Evolutionary conservation across 1,140 invertebrate species (phyloP).

Genomic region (Capitella teleta): DNA sequence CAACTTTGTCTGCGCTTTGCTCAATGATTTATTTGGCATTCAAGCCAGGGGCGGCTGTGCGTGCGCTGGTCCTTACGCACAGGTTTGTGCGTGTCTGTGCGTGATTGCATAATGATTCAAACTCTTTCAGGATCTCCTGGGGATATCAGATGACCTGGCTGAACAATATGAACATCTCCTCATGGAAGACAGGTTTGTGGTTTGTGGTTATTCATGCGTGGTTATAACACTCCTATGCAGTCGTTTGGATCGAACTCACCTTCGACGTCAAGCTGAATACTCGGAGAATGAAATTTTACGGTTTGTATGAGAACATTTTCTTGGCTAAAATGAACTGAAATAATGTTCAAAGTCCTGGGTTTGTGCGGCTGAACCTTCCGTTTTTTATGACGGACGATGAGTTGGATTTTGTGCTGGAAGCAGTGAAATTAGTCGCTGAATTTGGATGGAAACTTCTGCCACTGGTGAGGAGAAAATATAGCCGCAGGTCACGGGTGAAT

Average conservation of each 20-base stretch:
- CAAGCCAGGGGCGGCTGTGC: slow-evolving; percentile 76
- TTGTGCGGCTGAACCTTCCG: slow-evolving; percentile 70
- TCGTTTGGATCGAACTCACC: slow-evolving; percentile 50
- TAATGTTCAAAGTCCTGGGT: slow-evolving; percentile 55
- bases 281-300: slow-evolving; percentile 25
- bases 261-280: slow-evolving; percentile 50
- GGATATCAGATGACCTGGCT: slow-evolving; percentile 64
- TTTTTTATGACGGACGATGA: slow-evolving; percentile 72
- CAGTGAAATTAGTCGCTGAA: slow-evolving; percentile 73
- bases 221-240: too few species aligned
- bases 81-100: slow-evolving; percentile 18
- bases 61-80: slow-evolving; percentile 70
- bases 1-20: slow-evolving; percentile 73
- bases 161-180: slow-evolving; percentile 64
- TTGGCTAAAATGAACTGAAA: neutral
- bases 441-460: slow-evolving; percentile 82
- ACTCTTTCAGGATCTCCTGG: slow-evolving; percentile 58
- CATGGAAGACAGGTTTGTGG: slow-evolving; percentile 59
- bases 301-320: too few species aligned
- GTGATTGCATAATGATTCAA: neutral
- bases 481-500: too few species aligned
- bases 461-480: slow-evolving; percentile 28
- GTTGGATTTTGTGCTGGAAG: slow-evolving; percentile 66
- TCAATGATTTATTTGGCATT: slow-evolving; percentile 87
- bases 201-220: too few species aligned